Evolutionary conservation across 2,113 vertebrate species (phyloP), one percentile per base, ranked within the genome.

Genomic region (Bambusicola thoracicus): DNA sequence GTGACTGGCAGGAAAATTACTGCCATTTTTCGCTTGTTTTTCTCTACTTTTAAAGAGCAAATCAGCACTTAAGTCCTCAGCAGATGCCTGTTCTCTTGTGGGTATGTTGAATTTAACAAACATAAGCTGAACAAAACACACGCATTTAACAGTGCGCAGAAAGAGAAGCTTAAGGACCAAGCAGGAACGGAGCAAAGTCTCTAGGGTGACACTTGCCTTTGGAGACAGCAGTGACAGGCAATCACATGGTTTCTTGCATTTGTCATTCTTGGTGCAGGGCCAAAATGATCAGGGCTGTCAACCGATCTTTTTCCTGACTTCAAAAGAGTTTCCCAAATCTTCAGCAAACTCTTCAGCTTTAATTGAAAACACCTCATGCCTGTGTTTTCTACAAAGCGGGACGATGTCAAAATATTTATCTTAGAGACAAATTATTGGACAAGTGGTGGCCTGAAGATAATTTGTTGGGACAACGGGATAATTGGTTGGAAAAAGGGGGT

Each of bases 381-480:
- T 88, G 32, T 70, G 15, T 63, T 94, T 94, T 77, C 49, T 85
- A 61, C 82, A 66, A 87, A 29, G 38, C 63, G 51, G 75, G 32
- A 81, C 93, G 86, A 88, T 40, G 63, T 74, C 49, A 85, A 95
- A 96, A 94, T 96, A 95, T 87, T 95, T 95, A 61, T 46, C 80
- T 78, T 94, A 61, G 87, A 81, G 46, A 90, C 38, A 85, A 92
- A 83, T 90, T 78, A 92, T 34, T 95, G 85, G 76, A 92, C 66
- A 70, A 90, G 70, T 22, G 12, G 3, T 94, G 55, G 38, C 25
- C 29, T 83, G 46, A 53, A 77, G 72, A 77, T 77, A 55, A 93
- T 85, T 90, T 63, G 19, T 74, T 83, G 63, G 63, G 43, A 67
- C 72, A 85, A 83, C 51, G 87, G 36, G 53, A 85, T 82, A 68